Evolutionary conservation across 1,140 invertebrate genomes (phyloP).

Genomic region (Semibalanus balanoides): DNA sequence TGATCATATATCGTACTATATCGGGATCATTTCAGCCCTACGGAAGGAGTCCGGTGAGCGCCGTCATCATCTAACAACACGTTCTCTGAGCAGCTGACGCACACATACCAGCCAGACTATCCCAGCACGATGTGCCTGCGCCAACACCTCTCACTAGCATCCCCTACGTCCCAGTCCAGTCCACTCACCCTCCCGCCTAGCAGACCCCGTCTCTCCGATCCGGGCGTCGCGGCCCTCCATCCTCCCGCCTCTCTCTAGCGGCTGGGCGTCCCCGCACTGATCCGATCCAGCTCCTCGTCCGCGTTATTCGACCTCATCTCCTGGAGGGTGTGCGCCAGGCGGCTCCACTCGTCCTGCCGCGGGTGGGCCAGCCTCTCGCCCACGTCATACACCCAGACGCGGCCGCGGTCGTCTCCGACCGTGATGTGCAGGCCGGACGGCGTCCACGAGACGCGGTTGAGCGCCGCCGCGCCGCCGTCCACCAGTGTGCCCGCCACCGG

Average conservation of each 20-base stretch:
- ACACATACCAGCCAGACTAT: too few relatives aligned
- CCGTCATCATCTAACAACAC: too few relatives aligned
- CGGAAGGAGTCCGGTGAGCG: too few relatives aligned
- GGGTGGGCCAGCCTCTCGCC: slow-evolving; percentile 84
- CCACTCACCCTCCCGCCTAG: too few relatives aligned
- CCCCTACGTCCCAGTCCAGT: too few relatives aligned
- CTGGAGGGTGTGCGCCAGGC: slow-evolving; percentile 80
- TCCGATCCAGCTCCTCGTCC: slow-evolving; percentile 7
- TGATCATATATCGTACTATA: too few relatives aligned
- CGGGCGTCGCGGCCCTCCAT: too few relatives aligned
- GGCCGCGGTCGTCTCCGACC: slow-evolving; percentile 84
- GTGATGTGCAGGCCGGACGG: slow-evolving; percentile 78
- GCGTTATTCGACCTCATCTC: slow-evolving; percentile 60
- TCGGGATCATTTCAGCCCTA: too few relatives aligned
- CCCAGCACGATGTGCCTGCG: too few relatives aligned
- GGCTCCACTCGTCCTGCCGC: slow-evolving; percentile 86
- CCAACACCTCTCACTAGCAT: too few relatives aligned
- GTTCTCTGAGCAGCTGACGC: too few relatives aligned
- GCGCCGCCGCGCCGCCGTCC: slow-evolving; percentile 57
- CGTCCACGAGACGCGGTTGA: slow-evolving; percentile 88
- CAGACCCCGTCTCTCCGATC: too few relatives aligned
- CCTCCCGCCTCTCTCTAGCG: neutral
- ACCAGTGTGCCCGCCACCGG: slow-evolving; percentile 69
- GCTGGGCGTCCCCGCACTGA: neutral
- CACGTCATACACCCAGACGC: slow-evolving; percentile 90